phyloP scores from a whole-genome alignment of 2,888 invertebrate genomes.

The Hydropsyche betteni region DNA sequence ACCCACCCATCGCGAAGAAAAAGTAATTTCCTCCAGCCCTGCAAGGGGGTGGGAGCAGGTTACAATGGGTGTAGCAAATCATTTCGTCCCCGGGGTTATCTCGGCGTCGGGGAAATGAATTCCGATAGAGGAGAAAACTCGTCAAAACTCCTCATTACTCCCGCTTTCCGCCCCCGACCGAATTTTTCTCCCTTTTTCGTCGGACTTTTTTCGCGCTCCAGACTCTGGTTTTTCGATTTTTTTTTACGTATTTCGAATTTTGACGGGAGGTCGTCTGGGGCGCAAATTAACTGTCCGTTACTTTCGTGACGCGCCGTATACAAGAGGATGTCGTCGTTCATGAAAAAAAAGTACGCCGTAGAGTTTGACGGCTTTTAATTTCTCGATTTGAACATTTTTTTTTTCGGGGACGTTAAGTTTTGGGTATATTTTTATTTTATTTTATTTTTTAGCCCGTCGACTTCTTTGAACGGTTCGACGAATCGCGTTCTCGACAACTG shows the following conservation, averaged over 20 bases:
- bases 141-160: constrained; percentile 10
- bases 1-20: constrained; percentile 1
- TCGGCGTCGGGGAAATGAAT: constrained; percentile 16
- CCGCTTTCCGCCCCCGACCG: too few species aligned
- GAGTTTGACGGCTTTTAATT: too few species aligned
- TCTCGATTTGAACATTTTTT: too few species aligned
- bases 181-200: too few species aligned
- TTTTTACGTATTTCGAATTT: constrained; percentile 3
- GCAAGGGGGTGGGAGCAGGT: neutral
- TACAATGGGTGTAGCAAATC: constrained; percentile 29
- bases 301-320: constrained; percentile 6
- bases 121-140: constrained; percentile 10
- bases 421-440: too few species aligned
- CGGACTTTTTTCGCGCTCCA: too few species aligned
- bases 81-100: constrained; percentile 26
- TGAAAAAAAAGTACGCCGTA: too few species aligned
- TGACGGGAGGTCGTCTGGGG: constrained; percentile 10
- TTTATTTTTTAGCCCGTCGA: too few species aligned
- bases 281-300: constrained; percentile 22
- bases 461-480: constrained; percentile 10
- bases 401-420: too few species aligned
- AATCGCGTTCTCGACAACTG: constrained; percentile 10
- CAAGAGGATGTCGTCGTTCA: too few species aligned
- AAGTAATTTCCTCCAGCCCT: constrained; percentile 18
- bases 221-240: too few species aligned